phyloP scores from a whole-genome alignment of 1,140 invertebrate genomes.

The Oedothorax gibbosus region DNA sequence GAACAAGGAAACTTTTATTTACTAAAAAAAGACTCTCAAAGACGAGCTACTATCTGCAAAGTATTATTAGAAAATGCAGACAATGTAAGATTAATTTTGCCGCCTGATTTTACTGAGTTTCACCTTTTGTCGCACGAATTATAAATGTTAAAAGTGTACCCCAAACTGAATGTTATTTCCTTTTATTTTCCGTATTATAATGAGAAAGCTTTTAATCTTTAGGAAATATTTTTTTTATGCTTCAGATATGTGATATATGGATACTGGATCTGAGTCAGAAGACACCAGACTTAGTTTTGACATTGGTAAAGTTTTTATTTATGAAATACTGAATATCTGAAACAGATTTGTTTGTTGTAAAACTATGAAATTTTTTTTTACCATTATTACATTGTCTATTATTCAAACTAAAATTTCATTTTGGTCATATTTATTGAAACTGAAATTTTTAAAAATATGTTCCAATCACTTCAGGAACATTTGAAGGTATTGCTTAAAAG shows the following conservation, averaged over 20 bases:
- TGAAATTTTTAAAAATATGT: neutral
- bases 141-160: neutral
- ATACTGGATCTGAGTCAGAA: conserved; percentile 41
- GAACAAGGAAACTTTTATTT: conserved; percentile 94
- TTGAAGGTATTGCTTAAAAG: conserved; percentile 60
- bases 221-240: neutral
- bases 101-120: neutral
- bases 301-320: conserved; percentile 30
- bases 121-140: too few species aligned
- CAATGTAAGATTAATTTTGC: conserved; percentile 76
- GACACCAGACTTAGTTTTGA: conserved; percentile 32
- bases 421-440: neutral
- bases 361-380: neutral
- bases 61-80: conserved; percentile 89
- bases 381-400: neutral
- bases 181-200: too few species aligned
- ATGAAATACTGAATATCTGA: neutral
- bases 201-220: neutral
- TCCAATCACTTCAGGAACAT: conserved; percentile 41
- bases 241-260: conserved; percentile 55
- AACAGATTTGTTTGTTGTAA: neutral
- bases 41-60: conserved; percentile 88
- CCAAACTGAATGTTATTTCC: neutral
- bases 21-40: conserved; percentile 96
- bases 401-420: neutral